Evolutionary conservation across 2,113 vertebrate species (phyloP).

Genomic region (Eonycteris spelaea): DNA sequence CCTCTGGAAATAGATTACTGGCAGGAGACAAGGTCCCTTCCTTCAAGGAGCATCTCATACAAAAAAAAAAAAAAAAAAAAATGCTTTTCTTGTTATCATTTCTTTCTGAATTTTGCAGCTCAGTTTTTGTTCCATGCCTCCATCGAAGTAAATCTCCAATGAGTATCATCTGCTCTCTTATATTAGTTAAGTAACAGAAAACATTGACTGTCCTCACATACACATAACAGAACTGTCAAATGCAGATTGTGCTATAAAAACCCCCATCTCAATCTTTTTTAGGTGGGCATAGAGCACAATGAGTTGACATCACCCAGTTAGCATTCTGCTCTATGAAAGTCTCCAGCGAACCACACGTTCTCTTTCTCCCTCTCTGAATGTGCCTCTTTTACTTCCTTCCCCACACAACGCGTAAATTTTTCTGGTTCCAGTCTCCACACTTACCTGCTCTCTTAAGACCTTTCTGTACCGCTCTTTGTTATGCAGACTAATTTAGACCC

Average conservation of each 20-base stretch:
- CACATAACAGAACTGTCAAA: background rate
- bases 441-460: background rate
- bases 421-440: background rate
- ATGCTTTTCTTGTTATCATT: background rate
- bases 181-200: slow-evolving; percentile 2
- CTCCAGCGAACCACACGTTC: background rate
- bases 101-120: background rate
- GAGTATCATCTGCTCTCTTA: background rate
- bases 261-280: too few relatives aligned
- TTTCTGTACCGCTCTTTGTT: background rate
- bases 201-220: background rate
- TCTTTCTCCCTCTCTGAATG: background rate
- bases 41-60: background rate
- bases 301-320: background rate
- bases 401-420: background rate
- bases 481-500: background rate
- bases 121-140: background rate
- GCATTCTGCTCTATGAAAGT: background rate
- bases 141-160: background rate
- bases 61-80: background rate
- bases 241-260: background rate
- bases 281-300: too few relatives aligned
- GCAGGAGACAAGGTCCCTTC: background rate
- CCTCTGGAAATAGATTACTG: background rate
- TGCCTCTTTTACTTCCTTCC: background rate